phyloP scores from a whole-genome alignment of 2,113 vertebrate species.

The Atrichornis clamosus region DNA sequence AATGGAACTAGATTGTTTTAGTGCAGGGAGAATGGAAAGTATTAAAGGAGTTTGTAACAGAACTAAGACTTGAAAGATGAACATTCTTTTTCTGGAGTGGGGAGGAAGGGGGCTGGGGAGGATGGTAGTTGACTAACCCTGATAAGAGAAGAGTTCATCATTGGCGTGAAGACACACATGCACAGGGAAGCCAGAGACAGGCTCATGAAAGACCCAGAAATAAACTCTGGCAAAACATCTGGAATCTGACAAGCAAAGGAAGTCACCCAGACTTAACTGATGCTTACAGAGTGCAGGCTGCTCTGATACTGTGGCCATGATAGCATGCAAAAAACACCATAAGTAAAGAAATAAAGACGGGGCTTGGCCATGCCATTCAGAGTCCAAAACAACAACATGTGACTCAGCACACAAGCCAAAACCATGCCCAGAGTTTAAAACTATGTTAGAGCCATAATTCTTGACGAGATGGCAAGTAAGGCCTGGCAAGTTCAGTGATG shows the following conservation, averaged over 20 bases:
- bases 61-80: background rate
- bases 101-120: background rate
- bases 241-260: conserved; percentile 44
- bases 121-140: background rate
- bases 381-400: background rate
- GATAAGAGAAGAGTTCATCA: background rate
- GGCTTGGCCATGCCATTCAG: background rate
- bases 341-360: background rate
- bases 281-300: background rate
- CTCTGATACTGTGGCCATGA: background rate
- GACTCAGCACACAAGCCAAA: background rate
- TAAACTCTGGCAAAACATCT: conserved; percentile 1
- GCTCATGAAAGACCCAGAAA: background rate
- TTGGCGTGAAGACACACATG: rapidly evolving
- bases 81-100: background rate
- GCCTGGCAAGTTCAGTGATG: background rate
- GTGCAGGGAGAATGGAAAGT: background rate
- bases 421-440: background rate
- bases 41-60: background rate
- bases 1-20: background rate
- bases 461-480: background rate
- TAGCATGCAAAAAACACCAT: background rate
- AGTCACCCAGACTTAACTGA: background rate
- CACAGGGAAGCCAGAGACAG: background rate
- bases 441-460: background rate